phyloP scores from a whole-genome alignment of 2,113 vertebrate genomes.

The Mastomys coucha region DNA sequence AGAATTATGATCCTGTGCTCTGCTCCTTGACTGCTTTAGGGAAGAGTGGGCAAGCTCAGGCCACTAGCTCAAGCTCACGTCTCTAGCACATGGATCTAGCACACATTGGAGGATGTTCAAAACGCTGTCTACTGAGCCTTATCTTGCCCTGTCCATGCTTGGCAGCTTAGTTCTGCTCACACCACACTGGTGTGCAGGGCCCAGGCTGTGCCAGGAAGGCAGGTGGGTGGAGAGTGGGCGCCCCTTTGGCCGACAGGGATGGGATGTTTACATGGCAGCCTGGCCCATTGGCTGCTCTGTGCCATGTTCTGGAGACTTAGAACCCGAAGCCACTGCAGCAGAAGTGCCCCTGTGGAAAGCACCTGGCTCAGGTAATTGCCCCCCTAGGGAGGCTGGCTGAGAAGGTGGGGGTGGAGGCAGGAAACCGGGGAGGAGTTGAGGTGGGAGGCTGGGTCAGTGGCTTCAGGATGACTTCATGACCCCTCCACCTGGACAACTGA shows the following conservation, averaged over 20 bases:
- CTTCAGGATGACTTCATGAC: conserved; percentile 1
- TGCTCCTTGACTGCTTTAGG: background rate
- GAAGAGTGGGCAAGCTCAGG: background rate
- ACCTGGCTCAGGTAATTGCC: conserved; percentile 79
- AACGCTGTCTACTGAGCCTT: background rate
- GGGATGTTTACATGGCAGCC: conserved; percentile 71
- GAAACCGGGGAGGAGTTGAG: conserved; percentile 20
- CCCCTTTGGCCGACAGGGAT: background rate
- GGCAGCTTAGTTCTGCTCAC: background rate
- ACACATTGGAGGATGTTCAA: background rate
- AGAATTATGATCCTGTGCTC: background rate
- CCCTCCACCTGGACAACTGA: background rate
- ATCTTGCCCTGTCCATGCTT: background rate
- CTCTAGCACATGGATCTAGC: background rate
- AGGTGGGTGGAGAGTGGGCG: background rate
- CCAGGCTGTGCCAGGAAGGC: background rate
- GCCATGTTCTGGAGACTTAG: conserved; percentile 64
- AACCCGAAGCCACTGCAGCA: conserved; percentile 28
- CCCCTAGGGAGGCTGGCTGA: conserved; percentile 69
- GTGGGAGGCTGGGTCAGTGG: conserved; percentile 10
- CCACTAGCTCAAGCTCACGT: background rate
- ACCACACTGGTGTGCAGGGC: background rate
- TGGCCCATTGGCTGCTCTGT: conserved; percentile 72
- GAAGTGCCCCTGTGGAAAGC: conserved; percentile 72
- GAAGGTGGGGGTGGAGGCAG: background rate